Conservation (phyloP, 1,140 invertebrate genomes). For the Brachionus plicatilis region DNA sequence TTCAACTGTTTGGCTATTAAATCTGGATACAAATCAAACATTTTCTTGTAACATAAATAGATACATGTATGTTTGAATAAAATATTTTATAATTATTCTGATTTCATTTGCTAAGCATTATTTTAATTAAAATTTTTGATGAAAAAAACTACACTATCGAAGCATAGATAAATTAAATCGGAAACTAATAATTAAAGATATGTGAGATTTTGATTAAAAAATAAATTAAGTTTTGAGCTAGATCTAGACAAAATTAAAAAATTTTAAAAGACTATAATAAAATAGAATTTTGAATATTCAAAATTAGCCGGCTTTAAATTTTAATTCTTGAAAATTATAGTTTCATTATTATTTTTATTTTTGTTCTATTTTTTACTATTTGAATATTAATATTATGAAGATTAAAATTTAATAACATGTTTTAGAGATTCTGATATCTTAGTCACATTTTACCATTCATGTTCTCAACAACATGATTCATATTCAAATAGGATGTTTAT, state of each 20-base stretch:
- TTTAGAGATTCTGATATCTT: too few relatives aligned
- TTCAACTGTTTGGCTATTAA: not conserved
- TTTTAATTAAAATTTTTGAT: not conserved
- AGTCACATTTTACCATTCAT: too few relatives aligned
- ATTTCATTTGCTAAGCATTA: not conserved
- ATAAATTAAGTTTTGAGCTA: not conserved
- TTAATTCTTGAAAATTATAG: too few relatives aligned
- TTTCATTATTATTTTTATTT: too few relatives aligned
- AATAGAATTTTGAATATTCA: not conserved
- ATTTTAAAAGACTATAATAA: not conserved
- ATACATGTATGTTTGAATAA: not conserved
- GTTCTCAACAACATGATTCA: too few relatives aligned
- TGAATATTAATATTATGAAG: too few relatives aligned
- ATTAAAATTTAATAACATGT: too few relatives aligned
- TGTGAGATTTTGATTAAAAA: not conserved
- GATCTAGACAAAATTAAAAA: not conserved
- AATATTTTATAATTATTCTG: not conserved
- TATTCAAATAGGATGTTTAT: too few relatives aligned
- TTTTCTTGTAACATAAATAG: not conserved
- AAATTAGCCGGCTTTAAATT: not conserved
- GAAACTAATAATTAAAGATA: not conserved
- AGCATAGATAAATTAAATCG: not conserved
- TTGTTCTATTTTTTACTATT: too few relatives aligned
- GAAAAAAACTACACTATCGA: not conserved
- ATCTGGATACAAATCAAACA: not conserved